Conservation (phyloP, 2,888 invertebrate genomes). For the Beris chalybata region DNA sequence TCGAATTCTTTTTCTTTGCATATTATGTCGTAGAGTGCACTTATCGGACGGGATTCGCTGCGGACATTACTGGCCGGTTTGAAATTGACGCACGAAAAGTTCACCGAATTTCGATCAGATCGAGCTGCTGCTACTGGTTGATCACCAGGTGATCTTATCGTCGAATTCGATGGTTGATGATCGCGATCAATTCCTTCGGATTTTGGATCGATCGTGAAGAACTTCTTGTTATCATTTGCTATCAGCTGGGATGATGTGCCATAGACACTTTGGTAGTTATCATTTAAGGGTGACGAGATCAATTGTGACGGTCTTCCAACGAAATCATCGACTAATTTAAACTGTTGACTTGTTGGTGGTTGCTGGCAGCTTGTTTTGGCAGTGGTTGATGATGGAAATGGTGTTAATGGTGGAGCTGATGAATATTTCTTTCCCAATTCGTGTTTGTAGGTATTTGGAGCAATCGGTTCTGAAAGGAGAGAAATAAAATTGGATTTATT, state of each 20-base stretch:
- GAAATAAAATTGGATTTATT: background rate
- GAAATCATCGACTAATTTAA: conserved; percentile 16
- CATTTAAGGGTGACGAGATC: conserved; percentile 40
- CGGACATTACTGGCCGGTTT: conserved; percentile 48
- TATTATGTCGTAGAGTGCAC: conserved; percentile 57
- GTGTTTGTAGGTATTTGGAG: conserved; percentile 41
- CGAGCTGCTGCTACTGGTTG: background rate
- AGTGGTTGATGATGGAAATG: conserved; percentile 57
- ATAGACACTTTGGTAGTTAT: conserved; percentile 54
- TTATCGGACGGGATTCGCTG: conserved; percentile 55
- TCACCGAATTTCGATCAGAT: conserved; percentile 37
- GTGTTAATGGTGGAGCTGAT: conserved; percentile 10
- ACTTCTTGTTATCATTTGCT: conserved; percentile 45
- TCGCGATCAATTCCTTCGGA: conserved; percentile 38
- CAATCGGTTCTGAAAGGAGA: conserved; percentile 48
- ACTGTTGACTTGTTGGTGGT: conserved; percentile 49
- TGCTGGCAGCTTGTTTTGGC: conserved; percentile 58
- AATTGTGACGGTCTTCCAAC: background rate
- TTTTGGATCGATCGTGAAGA: conserved; percentile 49
- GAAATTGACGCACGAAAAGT: conserved; percentile 39
- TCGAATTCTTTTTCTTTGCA: conserved; percentile 56
- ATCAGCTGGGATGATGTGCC: conserved; percentile 52
- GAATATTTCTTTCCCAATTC: conserved; percentile 40
- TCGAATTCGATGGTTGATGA: conserved; percentile 33
- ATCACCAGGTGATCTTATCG: background rate